Base-by-base conservation (phyloP, 2,797 vertebrate genomes). In the Sebastes alutus region DNA sequence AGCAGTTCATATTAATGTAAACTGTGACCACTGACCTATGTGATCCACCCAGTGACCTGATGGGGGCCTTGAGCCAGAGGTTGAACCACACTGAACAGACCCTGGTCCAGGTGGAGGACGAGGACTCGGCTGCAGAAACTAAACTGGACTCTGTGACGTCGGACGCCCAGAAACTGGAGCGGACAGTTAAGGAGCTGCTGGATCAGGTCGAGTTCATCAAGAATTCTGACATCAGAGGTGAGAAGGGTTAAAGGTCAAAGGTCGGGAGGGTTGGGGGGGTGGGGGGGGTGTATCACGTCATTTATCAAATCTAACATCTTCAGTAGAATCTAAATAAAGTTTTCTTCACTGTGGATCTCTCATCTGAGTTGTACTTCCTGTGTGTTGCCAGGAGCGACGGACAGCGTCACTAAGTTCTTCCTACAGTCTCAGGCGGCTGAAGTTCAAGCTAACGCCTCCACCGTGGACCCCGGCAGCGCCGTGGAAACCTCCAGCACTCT, bases 191-290 rank as follows among this genome's bases (percentile, higher is more conserved):
- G 67, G 97, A 98, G 69, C 95, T 99, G 69, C 94, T 96, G 77
- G 96, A 97, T 46, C 99, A 99, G 82, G 93, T 99, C 3, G 97
- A 99, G 91, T 97, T 97, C 83, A 97, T 99, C 87, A 99, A 98
- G 92, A 99, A 99, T 90, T 99, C 98, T 1, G 97, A 99, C 88
- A 91, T 99, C 85, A 95, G 95, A 80, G 99, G 99, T 99, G 75
- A 94, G 95, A 13, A 1, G 20, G 32, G 30, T 63, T 1, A 54
- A 16, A 65, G 30, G 35, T 81, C 22, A 71, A 12, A 23, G 29
- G 29, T 30, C n/a, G 5, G 62, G 5, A 14, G 2, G 32, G 6
- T 3, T 7, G 14, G 4, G 14, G 14, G 42, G 33, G 33, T 20
- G 3, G 18, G 6, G 16, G 7, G 7, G 25, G 42, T 46, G 42